These are phyloP conservation scores for Pandion haliaetus DNA, from an alignment of 2,113 vertebrate species.

Conservation along the genomic window DNA sequence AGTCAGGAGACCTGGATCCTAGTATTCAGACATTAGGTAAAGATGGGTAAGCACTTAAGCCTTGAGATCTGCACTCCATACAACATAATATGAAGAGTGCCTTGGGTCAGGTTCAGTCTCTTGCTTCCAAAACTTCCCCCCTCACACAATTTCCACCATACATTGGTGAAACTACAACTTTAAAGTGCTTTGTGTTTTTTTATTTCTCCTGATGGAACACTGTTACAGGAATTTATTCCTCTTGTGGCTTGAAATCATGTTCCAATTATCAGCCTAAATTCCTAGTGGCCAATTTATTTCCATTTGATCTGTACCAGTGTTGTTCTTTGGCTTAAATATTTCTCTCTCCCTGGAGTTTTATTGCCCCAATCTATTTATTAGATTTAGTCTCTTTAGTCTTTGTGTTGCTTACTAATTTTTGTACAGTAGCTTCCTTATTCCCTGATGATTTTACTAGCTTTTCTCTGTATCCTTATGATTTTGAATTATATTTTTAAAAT, in stretches of 20 bases:
- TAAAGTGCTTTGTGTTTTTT: not conserved
- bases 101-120: not conserved
- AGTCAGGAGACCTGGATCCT: not conserved
- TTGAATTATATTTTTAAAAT: not conserved
- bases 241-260: not conserved
- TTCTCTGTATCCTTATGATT: not conserved
- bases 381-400: not conserved
- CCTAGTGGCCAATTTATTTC: not conserved
- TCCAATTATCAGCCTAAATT: slow-evolving; percentile 21
- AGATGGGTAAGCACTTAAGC: not conserved
- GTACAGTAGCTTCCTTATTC: not conserved
- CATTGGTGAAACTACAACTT: not conserved
- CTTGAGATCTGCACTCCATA: not conserved
- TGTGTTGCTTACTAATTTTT: not conserved
- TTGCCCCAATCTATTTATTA: not conserved
- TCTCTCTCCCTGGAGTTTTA: not conserved
- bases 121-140: not conserved
- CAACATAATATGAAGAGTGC: not conserved
- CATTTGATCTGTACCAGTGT: not conserved
- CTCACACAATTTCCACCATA: not conserved
- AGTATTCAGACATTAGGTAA: not conserved
- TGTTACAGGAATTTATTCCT: not conserved
- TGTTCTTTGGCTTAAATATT: slow-evolving; percentile 8
- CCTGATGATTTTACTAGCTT: not conserved
- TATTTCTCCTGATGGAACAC: not conserved